Evolutionary conservation across 2,797 vertebrate species (phyloP).

Genomic region (Smutsia temminckii): DNA sequence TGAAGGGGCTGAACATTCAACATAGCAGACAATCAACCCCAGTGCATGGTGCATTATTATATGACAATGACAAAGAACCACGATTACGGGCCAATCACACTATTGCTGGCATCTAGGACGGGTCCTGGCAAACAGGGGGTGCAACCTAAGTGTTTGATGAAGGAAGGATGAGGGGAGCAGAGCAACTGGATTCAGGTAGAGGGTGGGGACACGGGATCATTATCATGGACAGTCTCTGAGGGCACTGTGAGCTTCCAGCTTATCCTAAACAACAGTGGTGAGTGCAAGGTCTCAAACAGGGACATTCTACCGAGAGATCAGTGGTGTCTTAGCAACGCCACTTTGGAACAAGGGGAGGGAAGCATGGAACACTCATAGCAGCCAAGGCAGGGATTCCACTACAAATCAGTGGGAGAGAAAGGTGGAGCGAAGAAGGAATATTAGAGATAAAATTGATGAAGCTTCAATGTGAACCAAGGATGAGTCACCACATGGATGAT

Average conservation of each 20-base stretch:
- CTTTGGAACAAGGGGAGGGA: not conserved
- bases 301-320: not conserved
- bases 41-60: not conserved
- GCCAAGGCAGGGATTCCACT: too few species aligned
- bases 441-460: not conserved
- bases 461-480: not conserved
- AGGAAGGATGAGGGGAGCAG: not conserved
- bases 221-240: not conserved
- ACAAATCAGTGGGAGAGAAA: not conserved
- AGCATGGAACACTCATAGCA: not conserved
- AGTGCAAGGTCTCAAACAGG: not conserved
- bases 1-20: too few species aligned
- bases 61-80: not conserved
- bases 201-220: not conserved
- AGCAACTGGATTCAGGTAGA: not conserved
- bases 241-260: not conserved
- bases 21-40: too few species aligned
- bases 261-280: not conserved
- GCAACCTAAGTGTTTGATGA: not conserved
- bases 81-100: too few species aligned
- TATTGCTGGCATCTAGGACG: not conserved
- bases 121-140: too few species aligned
- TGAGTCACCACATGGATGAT: too few species aligned
- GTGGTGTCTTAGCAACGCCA: too few species aligned
- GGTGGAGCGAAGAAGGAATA: not conserved